Percentiles rank a stretch among this genome's conserved stretches.
phyloP scores from a whole-genome alignment of 30 jellyfish, hydroid and myxozoan genomes.

The Turritopsis rubra region DNA sequence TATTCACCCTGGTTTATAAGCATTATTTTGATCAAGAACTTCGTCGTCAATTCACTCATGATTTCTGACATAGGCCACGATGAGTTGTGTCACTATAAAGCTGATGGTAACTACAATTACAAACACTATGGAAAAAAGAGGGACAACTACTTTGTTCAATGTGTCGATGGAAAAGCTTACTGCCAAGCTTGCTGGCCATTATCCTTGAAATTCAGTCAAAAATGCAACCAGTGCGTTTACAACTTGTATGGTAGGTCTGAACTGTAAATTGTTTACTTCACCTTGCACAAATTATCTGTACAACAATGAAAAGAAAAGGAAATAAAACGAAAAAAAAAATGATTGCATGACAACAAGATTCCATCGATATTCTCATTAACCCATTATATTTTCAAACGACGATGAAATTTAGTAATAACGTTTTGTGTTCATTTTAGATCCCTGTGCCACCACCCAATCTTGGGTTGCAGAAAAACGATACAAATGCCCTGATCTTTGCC shows the following conservation, averaged over 20 bases:
- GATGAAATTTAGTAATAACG: background rate
- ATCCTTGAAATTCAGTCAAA: background rate
- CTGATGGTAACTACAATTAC: slow-evolving; percentile 19
- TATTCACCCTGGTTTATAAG: background rate
- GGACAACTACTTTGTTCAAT: slow-evolving; percentile 18
- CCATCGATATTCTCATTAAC: no score
- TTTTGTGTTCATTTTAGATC: background rate
- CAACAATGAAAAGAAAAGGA: background rate
- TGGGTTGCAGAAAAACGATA: slow-evolving; percentile 13
- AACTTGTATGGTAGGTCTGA: slow-evolving; percentile 5
- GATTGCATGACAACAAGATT: no score
- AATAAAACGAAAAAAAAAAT: background rate
- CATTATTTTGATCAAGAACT: background rate
- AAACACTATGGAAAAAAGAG: background rate
- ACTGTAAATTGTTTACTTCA: no score
- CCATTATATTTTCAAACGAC: background rate
- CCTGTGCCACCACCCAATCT: background rate
- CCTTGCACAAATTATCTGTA: no score
- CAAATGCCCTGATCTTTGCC: background rate
- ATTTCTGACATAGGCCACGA: background rate
- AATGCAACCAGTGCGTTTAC: slow-evolving; percentile 26
- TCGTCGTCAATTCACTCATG: background rate
- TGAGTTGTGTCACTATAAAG: background rate
- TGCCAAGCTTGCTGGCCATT: slow-evolving; percentile 42
- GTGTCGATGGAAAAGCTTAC: slow-evolving; percentile 13